These are phyloP conservation scores for Zaprionus gabonicus DNA, from an alignment of 1,140 invertebrate genomes.

Conservation along the genomic window DNA sequence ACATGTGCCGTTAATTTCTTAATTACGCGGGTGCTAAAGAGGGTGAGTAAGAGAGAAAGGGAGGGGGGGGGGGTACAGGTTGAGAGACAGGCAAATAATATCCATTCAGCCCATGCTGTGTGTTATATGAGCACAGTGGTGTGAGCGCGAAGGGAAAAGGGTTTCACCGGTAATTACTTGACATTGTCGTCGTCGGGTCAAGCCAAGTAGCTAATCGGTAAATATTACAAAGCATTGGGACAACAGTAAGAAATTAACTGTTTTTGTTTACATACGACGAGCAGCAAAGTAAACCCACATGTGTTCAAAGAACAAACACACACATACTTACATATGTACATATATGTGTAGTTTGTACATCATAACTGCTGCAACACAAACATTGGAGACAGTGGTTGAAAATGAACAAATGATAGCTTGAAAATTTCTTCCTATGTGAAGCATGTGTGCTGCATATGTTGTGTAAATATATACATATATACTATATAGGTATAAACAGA, in stretches of 20 bases:
- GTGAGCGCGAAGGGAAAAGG: conserved; percentile 8
- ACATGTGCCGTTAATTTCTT: conserved; percentile 82
- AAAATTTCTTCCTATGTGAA: background rate
- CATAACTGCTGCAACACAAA: conserved; percentile 20
- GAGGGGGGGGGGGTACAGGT: background rate
- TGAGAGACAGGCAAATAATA: conserved; percentile 52
- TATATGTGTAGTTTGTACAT: background rate
- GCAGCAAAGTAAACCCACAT: conserved; percentile 31
- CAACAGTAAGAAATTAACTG: conserved; percentile 48
- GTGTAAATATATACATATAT: background rate
- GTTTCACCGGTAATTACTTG: conserved; percentile 69
- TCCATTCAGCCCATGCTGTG: conserved; percentile 62
- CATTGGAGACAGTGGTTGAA: conserved; percentile 33
- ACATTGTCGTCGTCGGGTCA: conserved; percentile 69
- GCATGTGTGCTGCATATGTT: conserved; percentile 22
- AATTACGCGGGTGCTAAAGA: conserved; percentile 71
- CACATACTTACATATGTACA: background rate
- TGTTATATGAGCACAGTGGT: conserved; percentile 29
- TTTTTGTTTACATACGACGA: conserved; percentile 37
- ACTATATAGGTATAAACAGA: too few relatives aligned
- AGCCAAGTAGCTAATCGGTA: conserved; percentile 78
- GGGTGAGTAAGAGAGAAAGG: conserved; percentile 3
- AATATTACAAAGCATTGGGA: conserved; percentile 35
- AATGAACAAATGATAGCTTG: background rate
- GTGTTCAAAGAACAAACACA: conserved; percentile 3